These are phyloP conservation scores for Drosophila cardini DNA, from an alignment of 1,140 invertebrate genomes.

Conservation along the genomic window DNA sequence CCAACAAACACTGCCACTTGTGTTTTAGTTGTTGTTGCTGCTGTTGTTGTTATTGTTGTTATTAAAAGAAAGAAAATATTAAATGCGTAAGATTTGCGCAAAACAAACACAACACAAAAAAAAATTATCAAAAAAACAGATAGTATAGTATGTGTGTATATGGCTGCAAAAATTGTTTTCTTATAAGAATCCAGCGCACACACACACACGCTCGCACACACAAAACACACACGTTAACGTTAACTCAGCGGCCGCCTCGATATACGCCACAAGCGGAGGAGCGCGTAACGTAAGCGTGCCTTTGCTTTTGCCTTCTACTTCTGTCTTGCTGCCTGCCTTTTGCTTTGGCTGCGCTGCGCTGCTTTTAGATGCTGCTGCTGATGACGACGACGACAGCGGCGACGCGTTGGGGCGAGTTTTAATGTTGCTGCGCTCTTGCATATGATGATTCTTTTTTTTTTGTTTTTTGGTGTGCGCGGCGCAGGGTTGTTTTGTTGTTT, in stretches of 20 bases:
- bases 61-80: conserved; percentile 40
- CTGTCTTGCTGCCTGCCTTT: not conserved
- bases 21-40: conserved; percentile 48
- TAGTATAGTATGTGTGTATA: not conserved
- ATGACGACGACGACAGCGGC: conserved; percentile 21
- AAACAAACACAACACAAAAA: conserved; percentile 45
- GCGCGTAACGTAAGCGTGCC: conserved; percentile 51
- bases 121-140: conserved; percentile 24
- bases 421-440: conserved; percentile 53
- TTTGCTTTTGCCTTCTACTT: conserved; percentile 40
- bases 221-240: conserved; percentile 22
- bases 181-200: conserved; percentile 43
- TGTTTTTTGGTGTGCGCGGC: conserved; percentile 35
- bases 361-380: conserved; percentile 26
- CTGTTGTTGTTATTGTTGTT: conserved; percentile 32
- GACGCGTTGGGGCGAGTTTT: conserved; percentile 50
- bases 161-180: conserved; percentile 15
- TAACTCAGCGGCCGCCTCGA: conserved; percentile 42
- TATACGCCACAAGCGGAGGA: conserved; percentile 30
- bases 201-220: conserved; percentile 13
- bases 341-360: conserved; percentile 29
- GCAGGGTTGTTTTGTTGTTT: conserved; percentile 50
- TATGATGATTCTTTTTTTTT: conserved; percentile 39
- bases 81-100: conserved; percentile 45
- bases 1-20: conserved; percentile 55